These are phyloP conservation scores for Eonycteris spelaea DNA, from an alignment of 2,113 vertebrate species.

Conservation along the genomic window DNA sequence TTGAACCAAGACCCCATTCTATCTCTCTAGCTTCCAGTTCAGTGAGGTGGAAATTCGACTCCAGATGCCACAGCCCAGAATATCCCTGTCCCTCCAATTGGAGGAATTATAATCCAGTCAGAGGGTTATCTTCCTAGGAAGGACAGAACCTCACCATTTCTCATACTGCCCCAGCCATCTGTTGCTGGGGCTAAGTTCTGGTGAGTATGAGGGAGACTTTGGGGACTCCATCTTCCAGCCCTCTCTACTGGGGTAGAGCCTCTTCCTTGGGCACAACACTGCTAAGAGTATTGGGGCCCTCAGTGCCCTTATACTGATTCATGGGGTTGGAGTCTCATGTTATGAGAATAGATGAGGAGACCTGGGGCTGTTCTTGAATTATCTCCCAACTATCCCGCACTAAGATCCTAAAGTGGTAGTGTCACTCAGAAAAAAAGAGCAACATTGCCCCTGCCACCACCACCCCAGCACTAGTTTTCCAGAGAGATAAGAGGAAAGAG, in stretches of 20 bases:
- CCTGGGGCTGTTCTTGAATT: background rate
- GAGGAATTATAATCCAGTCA: background rate
- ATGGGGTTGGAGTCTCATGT: background rate
- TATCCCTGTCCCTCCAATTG: background rate
- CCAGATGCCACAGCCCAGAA: background rate
- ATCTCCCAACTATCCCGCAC: too few species aligned
- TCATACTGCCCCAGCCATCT: background rate
- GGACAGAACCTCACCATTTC: background rate
- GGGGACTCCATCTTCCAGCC: background rate
- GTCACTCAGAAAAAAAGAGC: background rate
- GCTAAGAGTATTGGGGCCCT: background rate
- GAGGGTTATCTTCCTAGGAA: background rate
- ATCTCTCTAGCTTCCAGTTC: background rate
- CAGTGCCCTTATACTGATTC: background rate
- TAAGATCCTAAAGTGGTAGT: background rate
- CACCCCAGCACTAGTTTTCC: background rate
- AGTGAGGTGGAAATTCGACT: background rate
- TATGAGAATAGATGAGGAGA: background rate
- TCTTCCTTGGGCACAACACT: background rate
- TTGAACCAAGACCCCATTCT: background rate
- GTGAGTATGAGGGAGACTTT: background rate
- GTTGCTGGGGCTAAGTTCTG: background rate
- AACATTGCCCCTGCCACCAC: background rate
- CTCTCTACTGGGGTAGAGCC: background rate
- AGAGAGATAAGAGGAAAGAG: background rate